Evolutionary conservation across 2,797 vertebrate genomes (phyloP).

Genomic region (Propithecus deckenii): DNA sequence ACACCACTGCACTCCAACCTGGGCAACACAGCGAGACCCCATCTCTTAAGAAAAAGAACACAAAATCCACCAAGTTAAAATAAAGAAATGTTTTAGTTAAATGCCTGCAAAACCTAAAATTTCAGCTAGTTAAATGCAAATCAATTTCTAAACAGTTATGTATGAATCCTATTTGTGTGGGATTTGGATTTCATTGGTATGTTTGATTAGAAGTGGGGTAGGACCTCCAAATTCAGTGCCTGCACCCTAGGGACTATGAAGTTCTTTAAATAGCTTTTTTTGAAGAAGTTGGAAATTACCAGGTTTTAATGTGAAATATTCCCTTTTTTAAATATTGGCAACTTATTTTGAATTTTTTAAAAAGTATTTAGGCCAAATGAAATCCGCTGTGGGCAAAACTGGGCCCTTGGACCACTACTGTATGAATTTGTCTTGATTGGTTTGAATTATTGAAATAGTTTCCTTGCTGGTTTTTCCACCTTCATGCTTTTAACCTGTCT

Average conservation of each 20-base stretch:
- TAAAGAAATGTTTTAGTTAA: neutral
- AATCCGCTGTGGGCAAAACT: neutral
- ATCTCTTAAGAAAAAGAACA: neutral
- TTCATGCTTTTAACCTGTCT: neutral
- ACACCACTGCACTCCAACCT: too few relatives aligned
- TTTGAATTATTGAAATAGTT: neutral
- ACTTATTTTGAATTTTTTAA: neutral
- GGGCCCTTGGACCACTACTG: neutral
- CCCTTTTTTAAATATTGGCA: neutral
- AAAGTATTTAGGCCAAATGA: neutral
- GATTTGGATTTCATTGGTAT: neutral
- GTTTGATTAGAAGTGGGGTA: neutral
- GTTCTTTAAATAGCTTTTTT: neutral
- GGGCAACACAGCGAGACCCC: too few relatives aligned
- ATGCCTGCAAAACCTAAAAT: neutral
- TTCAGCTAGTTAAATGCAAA: neutral
- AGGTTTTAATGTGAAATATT: neutral
- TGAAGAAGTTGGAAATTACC: neutral
- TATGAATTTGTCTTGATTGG: neutral
- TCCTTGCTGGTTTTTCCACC: neutral
- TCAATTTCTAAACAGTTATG: neutral
- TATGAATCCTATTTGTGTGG: neutral
- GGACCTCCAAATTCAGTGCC: neutral
- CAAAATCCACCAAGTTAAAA: neutral
- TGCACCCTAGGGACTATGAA: neutral